Percentiles rank a stretch among this genome's conserved stretches.
Evolutionary conservation across 2,113 vertebrate genomes (phyloP).

Genomic region (Tamias sibiricus): DNA sequence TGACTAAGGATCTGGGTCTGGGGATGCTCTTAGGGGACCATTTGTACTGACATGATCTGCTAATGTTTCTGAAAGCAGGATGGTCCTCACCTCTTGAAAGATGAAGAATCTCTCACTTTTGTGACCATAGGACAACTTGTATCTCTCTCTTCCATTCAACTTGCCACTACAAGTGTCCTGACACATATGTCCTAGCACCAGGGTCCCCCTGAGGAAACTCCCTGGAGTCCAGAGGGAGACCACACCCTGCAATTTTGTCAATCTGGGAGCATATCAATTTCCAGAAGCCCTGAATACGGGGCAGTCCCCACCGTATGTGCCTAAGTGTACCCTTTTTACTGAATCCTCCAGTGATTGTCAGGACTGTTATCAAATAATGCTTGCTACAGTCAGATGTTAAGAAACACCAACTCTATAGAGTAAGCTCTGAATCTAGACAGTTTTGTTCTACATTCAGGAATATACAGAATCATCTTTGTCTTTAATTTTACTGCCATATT

Average conservation of each 20-base stretch:
- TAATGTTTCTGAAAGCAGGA: not conserved
- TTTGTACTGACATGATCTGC: not conserved
- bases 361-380: conserved; percentile 34
- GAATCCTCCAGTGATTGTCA: conserved; percentile 47
- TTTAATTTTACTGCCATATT: not conserved
- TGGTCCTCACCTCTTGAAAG: not conserved
- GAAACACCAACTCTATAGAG: not conserved
- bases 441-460: not conserved
- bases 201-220: not conserved
- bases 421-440: not conserved
- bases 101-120: not conserved
- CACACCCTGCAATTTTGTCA: conserved; percentile 63
- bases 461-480: not conserved
- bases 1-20: not conserved
- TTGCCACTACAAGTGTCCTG: not conserved
- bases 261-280: conserved; percentile 69
- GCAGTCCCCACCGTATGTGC: conserved; percentile 25
- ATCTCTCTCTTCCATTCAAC: not conserved
- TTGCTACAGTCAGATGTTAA: not conserved
- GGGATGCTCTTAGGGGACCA: not conserved
- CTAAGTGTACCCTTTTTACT: conserved; percentile 48
- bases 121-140: not conserved
- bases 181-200: conserved; percentile 17
- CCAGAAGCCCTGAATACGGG: conserved; percentile 59
- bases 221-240: conserved; percentile 37